phyloP scores from a whole-genome alignment of 2,113 vertebrate genomes.

The Lathamus discolor region DNA sequence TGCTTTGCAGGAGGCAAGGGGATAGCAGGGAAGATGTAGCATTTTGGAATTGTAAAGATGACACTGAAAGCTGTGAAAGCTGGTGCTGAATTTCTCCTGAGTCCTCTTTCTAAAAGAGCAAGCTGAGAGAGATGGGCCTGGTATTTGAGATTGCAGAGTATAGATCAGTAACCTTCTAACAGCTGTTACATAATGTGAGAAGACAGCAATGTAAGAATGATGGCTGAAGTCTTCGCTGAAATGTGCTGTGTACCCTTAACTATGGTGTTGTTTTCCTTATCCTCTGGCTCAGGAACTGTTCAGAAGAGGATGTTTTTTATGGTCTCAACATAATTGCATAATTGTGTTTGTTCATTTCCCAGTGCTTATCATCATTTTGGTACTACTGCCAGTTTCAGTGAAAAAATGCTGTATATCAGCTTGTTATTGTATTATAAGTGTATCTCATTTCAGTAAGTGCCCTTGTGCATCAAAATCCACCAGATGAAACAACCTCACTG shows the following conservation, averaged over 20 bases:
- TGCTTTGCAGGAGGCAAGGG: not conserved
- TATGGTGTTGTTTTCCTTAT: not conserved
- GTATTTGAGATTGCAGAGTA: not conserved
- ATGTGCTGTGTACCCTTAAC: not conserved
- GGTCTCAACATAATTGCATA: not conserved
- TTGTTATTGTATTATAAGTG: not conserved
- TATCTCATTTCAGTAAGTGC: conserved; percentile 1
- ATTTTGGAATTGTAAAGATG: not conserved
- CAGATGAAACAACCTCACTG: not conserved
- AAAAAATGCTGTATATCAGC: not conserved
- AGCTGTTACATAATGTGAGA: not conserved
- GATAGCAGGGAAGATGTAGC: not conserved
- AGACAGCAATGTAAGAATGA: not conserved
- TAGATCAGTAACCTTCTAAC: not conserved
- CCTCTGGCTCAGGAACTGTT: not conserved
- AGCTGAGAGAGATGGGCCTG: not conserved
- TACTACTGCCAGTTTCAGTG: not conserved
- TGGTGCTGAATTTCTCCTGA: not conserved
- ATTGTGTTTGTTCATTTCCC: not conserved
- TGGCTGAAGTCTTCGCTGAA: not conserved
- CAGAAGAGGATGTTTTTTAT: not conserved
- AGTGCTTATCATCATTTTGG: not conserved
- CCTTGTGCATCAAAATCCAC: not conserved
- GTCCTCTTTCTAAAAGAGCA: not conserved
- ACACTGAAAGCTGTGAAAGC: not conserved